Evolutionary conservation across 2,888 invertebrate genomes (phyloP).

Genomic region (Loripinus fragilis): DNA sequence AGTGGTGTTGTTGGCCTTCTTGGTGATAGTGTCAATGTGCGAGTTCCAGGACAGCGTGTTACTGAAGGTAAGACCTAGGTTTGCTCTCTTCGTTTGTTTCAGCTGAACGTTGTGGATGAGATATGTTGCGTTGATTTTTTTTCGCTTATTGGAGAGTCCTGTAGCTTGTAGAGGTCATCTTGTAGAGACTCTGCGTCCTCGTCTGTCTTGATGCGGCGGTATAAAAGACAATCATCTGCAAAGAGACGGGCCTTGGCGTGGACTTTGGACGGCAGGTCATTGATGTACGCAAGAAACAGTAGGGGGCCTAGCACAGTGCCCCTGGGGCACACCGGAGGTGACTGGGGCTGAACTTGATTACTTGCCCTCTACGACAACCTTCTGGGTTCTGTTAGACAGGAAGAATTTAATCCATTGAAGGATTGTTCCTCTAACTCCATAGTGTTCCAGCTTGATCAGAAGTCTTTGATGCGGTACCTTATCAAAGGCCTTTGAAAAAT

Average conservation of each 20-base stretch:
- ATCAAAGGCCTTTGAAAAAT: not conserved
- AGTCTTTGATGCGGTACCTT: not conserved
- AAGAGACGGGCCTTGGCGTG: not conserved
- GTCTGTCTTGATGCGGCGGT: not conserved
- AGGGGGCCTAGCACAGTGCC: constrained; percentile 5
- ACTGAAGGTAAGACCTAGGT: no score
- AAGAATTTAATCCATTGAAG: not conserved
- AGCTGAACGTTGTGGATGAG: no score
- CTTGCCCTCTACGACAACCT: not conserved
- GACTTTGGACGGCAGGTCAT: not conserved
- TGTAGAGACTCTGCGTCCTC: no score
- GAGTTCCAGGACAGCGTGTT: no score
- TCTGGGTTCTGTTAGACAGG: not conserved
- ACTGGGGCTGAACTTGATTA: not conserved
- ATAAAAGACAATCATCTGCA: not conserved
- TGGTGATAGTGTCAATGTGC: no score
- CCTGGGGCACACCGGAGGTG: not conserved
- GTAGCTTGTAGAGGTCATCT: not conserved
- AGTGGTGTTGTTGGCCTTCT: no score
- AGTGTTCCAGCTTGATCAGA: not conserved
- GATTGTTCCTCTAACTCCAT: not conserved
- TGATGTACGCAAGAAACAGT: not conserved
- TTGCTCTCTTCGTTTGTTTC: no score
- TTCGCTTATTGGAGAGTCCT: not conserved
- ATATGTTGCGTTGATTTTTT: no score